A percentile compares a stretch with the other conserved stretches of the same genome.
phyloP scores from a whole-genome alignment of 2,888 invertebrate species.

The Cheilosia impressa region DNA sequence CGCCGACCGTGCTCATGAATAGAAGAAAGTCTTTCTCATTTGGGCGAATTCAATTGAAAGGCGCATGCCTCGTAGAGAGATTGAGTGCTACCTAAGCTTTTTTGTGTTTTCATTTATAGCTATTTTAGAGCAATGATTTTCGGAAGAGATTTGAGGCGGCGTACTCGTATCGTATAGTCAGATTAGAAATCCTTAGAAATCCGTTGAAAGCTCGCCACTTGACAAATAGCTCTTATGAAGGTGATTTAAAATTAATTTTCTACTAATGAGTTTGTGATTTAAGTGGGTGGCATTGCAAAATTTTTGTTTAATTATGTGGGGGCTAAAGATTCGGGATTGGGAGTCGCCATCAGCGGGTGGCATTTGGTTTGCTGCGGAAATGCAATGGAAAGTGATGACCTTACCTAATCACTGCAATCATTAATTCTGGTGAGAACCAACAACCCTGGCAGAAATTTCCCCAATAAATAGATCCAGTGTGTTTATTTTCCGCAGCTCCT shows the following conservation, averaged over 20 bases:
- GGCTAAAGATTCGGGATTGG: too few species aligned
- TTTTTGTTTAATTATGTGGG: too few species aligned
- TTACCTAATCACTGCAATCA: too few species aligned
- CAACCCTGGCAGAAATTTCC: too few species aligned
- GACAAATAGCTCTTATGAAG: conserved; percentile 22
- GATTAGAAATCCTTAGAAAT: conserved; percentile 8
- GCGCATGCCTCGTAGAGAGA: conserved; percentile 49
- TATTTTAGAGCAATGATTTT: conserved; percentile 12
- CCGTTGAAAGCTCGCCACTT: conserved; percentile 25
- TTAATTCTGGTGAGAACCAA: too few species aligned
- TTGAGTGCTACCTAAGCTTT: conserved; percentile 28
- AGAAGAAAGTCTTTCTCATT: conserved; percentile 28
- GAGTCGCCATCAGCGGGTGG: too few species aligned
- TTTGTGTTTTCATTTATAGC: conserved; percentile 9
- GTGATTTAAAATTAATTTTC: conserved; percentile 51
- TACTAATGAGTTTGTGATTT: conserved; percentile 55
- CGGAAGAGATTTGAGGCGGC: conserved; percentile 5
- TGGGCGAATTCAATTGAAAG: conserved; percentile 35
- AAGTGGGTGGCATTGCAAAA: conserved; percentile 4
- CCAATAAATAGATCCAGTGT: too few species aligned
- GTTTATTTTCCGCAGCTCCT: too few species aligned
- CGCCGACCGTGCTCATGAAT: conserved; percentile 41
- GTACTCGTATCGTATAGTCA: background rate
- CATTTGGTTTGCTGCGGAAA: too few species aligned
- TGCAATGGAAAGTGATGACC: too few species aligned